Conservation (phyloP, 2,888 invertebrate genomes). For the Harpalus rubripes region DNA sequence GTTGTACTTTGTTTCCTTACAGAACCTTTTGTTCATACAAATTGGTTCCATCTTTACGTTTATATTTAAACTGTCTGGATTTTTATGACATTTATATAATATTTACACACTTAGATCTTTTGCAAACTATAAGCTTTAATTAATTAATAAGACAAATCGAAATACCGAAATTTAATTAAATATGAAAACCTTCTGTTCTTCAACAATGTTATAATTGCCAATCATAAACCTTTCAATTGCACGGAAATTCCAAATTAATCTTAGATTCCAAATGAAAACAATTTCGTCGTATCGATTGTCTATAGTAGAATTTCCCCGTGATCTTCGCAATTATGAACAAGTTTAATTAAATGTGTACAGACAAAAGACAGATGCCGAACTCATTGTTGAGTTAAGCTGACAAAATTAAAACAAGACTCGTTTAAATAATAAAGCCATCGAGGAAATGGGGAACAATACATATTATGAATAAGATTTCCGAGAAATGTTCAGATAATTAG, state of each 20-base stretch:
- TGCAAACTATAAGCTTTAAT: no score
- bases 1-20: no score
- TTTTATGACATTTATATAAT: no score
- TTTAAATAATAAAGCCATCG: not conserved
- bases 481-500: no score
- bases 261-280: constrained; percentile 26
- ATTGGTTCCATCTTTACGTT: no score
- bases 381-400: no score
- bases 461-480: no score
- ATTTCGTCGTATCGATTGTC: constrained; percentile 26
- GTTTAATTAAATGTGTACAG: constrained; percentile 16
- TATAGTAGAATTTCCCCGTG: not conserved
- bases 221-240: not conserved
- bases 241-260: constrained; percentile 27
- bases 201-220: constrained; percentile 16
- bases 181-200: not conserved
- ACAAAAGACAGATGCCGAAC: constrained; percentile 9
- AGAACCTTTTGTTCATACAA: no score
- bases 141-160: no score
- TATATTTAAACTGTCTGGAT: no score
- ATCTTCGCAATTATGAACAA: constrained; percentile 1
- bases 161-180: no score
- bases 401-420: not conserved
- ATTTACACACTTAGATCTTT: no score
- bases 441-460: not conserved